phyloP scores from a whole-genome alignment of 2,888 invertebrate genomes.

The Protonemura montana region DNA sequence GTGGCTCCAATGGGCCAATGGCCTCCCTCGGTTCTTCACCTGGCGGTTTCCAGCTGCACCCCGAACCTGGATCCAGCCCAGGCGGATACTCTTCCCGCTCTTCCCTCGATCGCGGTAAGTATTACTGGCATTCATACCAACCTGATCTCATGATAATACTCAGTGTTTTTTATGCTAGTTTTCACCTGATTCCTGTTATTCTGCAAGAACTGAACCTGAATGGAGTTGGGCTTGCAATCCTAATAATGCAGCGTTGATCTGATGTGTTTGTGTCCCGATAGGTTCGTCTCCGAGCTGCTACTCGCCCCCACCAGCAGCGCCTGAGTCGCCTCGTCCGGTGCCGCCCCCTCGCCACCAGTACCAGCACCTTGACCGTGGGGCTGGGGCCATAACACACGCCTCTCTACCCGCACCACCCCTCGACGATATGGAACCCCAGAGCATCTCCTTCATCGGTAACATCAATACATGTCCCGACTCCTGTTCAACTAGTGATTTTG shows the following conservation, averaged over 20 bases:
- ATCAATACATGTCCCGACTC: too few relatives aligned
- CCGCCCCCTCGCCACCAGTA: conserved; percentile 36
- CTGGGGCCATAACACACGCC: conserved; percentile 59
- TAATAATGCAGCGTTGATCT: too few relatives aligned
- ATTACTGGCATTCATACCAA: too few relatives aligned
- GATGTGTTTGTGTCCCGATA: not conserved
- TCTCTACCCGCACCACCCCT: conserved; percentile 73
- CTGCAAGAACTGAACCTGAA: too few relatives aligned
- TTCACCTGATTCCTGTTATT: too few relatives aligned
- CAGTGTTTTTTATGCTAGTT: too few relatives aligned
- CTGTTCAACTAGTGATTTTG: too few relatives aligned
- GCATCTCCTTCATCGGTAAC: conserved; percentile 89
- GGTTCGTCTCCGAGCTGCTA: not conserved
- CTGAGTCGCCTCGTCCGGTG: conserved; percentile 52
- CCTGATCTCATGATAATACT: too few relatives aligned
- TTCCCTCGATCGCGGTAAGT: conserved; percentile 59
- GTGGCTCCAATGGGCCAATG: not conserved
- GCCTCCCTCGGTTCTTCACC: not conserved
- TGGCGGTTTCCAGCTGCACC: conserved; percentile 64
- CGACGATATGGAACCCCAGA: conserved; percentile 92
- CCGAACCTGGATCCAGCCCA: conserved; percentile 59
- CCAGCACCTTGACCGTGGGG: conserved; percentile 44
- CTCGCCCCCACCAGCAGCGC: not conserved
- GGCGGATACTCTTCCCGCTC: conserved; percentile 58
- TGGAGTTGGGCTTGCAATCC: too few relatives aligned